Conservation (phyloP, 2,888 invertebrate species). For the Yponomeuta cagnagella region DNA sequence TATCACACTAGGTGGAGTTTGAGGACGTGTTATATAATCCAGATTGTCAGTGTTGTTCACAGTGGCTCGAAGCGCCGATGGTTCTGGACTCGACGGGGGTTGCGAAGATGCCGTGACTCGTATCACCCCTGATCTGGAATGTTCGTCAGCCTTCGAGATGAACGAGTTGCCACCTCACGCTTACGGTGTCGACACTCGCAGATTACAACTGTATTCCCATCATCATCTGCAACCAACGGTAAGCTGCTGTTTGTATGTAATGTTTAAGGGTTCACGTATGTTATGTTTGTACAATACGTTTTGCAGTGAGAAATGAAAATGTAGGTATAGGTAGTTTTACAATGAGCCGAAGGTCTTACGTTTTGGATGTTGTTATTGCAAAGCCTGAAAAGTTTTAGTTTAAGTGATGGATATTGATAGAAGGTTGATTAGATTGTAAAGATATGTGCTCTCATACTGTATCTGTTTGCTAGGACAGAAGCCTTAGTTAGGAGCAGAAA, state of each 20-base stretch:
- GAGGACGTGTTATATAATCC: neutral
- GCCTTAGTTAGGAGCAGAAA: too few species aligned
- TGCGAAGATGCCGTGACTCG: slow-evolving; percentile 42
- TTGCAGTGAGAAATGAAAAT: too few species aligned
- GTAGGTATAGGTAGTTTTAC: too few species aligned
- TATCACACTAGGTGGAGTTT: neutral
- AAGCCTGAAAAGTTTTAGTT: too few species aligned
- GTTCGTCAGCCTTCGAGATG: slow-evolving; percentile 51
- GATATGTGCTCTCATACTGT: too few species aligned
- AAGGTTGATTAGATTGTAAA: too few species aligned
- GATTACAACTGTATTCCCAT: slow-evolving; percentile 63
- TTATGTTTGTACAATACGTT: too few species aligned
- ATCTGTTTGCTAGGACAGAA: too few species aligned
- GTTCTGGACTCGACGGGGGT: slow-evolving; percentile 47
- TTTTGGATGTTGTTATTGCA: too few species aligned
- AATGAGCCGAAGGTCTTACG: too few species aligned
- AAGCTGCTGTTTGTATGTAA: slow-evolving; percentile 30
- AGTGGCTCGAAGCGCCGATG: slow-evolving; percentile 60
- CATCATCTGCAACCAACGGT: slow-evolving; percentile 58
- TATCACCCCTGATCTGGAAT: slow-evolving; percentile 45
- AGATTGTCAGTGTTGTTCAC: slow-evolving; percentile 25
- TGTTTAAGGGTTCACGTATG: too few species aligned
- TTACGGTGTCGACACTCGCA: slow-evolving; percentile 56
- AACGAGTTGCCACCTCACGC: slow-evolving; percentile 56
- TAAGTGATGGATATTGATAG: too few species aligned